Evolutionary conservation across 2,113 vertebrate genomes (phyloP).

Genomic region (Montifringilla adamsi): DNA sequence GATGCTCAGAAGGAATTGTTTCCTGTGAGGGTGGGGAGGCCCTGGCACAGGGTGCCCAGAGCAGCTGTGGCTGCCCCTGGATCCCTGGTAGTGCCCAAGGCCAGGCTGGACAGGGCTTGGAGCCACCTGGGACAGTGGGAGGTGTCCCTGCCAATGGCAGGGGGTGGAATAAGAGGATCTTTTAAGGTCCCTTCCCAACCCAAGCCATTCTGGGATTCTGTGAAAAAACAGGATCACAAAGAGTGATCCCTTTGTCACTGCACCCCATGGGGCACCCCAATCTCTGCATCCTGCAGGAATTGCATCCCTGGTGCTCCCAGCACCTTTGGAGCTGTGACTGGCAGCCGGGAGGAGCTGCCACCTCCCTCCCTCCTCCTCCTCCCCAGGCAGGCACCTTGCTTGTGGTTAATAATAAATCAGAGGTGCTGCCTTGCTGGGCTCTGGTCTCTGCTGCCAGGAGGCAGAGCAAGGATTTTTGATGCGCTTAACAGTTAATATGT

Average conservation of each 20-base stretch:
- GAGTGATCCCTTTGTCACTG: not conserved
- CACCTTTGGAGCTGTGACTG: not conserved
- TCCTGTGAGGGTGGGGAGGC: accelerated
- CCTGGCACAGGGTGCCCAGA: not conserved
- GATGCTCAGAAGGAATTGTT: accelerated
- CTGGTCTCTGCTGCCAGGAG: not conserved
- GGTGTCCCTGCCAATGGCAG: accelerated
- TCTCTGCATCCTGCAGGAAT: not conserved
- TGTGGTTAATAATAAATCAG: not conserved
- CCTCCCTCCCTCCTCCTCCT: not conserved
- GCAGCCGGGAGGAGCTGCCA: not conserved
- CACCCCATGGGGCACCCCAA: not conserved
- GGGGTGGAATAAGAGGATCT: accelerated
- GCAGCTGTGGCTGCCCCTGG: not conserved
- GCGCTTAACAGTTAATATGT: not conserved
- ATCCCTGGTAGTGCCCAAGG: not conserved
- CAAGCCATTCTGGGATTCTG: too few species aligned
- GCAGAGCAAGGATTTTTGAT: not conserved
- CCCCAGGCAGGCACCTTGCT: not conserved
- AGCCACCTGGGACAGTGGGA: accelerated
- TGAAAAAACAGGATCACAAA: not conserved
- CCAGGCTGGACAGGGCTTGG: accelerated
- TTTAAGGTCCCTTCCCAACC: not conserved
- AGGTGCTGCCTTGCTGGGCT: not conserved
- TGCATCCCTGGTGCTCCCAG: accelerated